A percentile compares a stretch with the other conserved stretches of the same genome.
phyloP scores from a whole-genome alignment of 2,797 vertebrate genomes.

The Centroberyx gerrardi region DNA sequence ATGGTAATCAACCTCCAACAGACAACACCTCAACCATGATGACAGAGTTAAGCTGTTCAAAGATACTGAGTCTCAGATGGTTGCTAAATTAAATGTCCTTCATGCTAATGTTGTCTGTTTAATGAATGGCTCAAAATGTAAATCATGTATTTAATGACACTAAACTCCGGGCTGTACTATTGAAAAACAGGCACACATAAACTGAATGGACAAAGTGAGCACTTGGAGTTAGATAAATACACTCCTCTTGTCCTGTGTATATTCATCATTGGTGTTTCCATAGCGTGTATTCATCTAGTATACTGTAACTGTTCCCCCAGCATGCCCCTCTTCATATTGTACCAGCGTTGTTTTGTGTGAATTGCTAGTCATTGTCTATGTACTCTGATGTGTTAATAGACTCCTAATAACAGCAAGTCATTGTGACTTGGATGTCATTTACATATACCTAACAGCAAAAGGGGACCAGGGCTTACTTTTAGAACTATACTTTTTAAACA shows the following conservation, averaged over 20 bases:
- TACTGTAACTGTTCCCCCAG: conserved; percentile 71
- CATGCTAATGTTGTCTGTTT: conserved; percentile 42
- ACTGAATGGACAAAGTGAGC: conserved; percentile 26
- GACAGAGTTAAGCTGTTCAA: conserved; percentile 30
- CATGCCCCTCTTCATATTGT: conserved; percentile 71
- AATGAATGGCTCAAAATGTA: conserved; percentile 8
- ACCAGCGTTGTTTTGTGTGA: conserved; percentile 65
- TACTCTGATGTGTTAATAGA: conserved; percentile 47
- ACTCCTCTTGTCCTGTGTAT: conserved; percentile 50
- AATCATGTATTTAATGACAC: conserved; percentile 9
- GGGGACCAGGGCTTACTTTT: not conserved
- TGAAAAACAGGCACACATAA: conserved; percentile 1
- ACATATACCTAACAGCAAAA: conserved; percentile 1
- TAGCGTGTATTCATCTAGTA: conserved; percentile 59
- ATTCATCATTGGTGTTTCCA: conserved; percentile 67
- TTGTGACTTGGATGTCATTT: conserved; percentile 34
- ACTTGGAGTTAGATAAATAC: conserved; percentile 33
- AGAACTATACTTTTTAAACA: not conserved
- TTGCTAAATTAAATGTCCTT: conserved; percentile 19
- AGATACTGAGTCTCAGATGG: conserved; percentile 36
- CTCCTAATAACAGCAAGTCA: conserved; percentile 48
- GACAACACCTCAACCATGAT: conserved; percentile 48
- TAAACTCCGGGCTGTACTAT: conserved; percentile 10
- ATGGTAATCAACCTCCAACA: conserved; percentile 89
- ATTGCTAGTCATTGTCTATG: conserved; percentile 51